phyloP scores from a whole-genome alignment of 1,140 invertebrate genomes.

The Carposina sasakii region DNA sequence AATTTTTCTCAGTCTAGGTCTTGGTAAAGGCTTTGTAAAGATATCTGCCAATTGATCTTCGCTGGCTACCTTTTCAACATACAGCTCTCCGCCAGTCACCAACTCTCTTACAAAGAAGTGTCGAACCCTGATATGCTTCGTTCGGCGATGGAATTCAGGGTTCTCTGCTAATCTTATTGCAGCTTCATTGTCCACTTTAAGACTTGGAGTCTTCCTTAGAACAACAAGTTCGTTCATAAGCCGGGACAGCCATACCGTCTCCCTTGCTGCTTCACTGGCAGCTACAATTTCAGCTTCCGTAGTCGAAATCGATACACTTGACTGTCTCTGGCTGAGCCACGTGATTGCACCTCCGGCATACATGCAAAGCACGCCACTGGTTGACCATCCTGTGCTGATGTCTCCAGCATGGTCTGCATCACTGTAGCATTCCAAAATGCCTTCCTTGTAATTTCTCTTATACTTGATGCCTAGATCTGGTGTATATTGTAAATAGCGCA shows the following conservation, averaged over 20 bases:
- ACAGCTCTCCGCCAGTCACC: constrained; percentile 20
- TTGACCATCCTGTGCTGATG: constrained; percentile 36
- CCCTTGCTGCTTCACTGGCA: constrained; percentile 49
- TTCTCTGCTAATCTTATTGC: constrained; percentile 30
- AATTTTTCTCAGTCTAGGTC: too few relatives aligned
- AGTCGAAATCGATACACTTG: constrained; percentile 43
- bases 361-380: constrained; percentile 30
- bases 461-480: constrained; percentile 1
- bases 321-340: constrained; percentile 46
- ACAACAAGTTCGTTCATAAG: constrained; percentile 7
- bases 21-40: constrained; percentile 11
- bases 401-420: constrained; percentile 46
- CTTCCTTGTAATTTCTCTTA: constrained; percentile 9
- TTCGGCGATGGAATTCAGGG: constrained; percentile 46
- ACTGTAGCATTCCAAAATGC: constrained; percentile 34
- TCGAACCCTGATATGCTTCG: constrained; percentile 53
- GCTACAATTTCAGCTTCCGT: constrained; percentile 67
- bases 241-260: constrained; percentile 46
- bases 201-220: constrained; percentile 12
- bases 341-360: constrained; percentile 38
- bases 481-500: constrained; percentile 2
- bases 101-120: constrained; percentile 48
- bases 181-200: constrained; percentile 32
- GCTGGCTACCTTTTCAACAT: not conserved
- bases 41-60: constrained; percentile 8